Evolutionary conservation across 1,140 invertebrate genomes (phyloP).

Genomic region (Xylocopa sonorina): DNA sequence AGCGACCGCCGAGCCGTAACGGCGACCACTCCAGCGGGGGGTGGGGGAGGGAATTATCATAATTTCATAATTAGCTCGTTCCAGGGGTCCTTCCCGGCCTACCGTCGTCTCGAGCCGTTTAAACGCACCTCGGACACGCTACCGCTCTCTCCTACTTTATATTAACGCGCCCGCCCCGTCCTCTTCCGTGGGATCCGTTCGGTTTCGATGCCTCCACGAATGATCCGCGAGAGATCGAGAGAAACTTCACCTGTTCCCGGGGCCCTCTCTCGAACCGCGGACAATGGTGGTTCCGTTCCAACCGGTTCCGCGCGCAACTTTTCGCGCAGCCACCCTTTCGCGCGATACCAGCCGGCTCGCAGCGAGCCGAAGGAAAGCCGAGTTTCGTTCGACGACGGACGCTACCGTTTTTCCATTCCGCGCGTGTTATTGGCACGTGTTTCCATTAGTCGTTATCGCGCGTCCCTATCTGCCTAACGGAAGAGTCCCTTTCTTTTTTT

Average conservation of each 20-base stretch:
- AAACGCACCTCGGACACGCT: slow-evolving; percentile 66
- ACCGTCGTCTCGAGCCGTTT: slow-evolving; percentile 62
- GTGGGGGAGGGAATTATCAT: slow-evolving; percentile 69
- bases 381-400: not conserved
- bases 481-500: slow-evolving; percentile 48
- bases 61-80: slow-evolving; percentile 72
- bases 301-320: slow-evolving; percentile 28
- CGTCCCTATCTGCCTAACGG: slow-evolving; percentile 55
- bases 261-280: slow-evolving; percentile 22
- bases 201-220: not conserved
- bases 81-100: slow-evolving; percentile 64
- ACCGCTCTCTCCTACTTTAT: slow-evolving; percentile 54
- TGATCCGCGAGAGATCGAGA: not conserved
- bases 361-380: not conserved
- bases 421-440: slow-evolving; percentile 60
- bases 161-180: too few species aligned
- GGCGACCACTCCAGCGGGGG: slow-evolving; percentile 56
- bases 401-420: slow-evolving; percentile 54
- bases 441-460: slow-evolving; percentile 66
- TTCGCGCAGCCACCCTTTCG: not conserved
- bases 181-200: not conserved
- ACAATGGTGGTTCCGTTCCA: slow-evolving; percentile 43
- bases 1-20: slow-evolving; percentile 55
- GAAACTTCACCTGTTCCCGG: slow-evolving; percentile 58
- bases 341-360: not conserved